phyloP scores from a whole-genome alignment of 2,797 vertebrate species.

The Sitta carolinensis region DNA sequence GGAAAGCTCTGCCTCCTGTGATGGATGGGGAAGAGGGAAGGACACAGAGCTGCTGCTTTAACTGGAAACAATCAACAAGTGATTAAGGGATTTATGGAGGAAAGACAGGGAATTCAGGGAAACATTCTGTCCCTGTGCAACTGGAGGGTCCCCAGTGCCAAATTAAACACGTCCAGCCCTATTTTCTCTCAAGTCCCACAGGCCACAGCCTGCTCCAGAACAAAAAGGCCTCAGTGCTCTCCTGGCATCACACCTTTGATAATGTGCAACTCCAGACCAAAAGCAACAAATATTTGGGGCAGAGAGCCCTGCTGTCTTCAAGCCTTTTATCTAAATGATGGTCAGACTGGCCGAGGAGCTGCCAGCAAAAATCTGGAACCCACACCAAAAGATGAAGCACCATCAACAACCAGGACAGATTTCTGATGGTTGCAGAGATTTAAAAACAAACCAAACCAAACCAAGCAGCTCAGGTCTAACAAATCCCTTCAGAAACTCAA shows the following conservation, averaged over 20 bases:
- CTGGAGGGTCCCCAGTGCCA: neutral
- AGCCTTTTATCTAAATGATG: neutral
- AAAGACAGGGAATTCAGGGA: neutral
- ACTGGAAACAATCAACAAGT: neutral
- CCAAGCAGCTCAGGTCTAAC: neutral
- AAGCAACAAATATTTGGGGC: neutral
- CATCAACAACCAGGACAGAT: neutral
- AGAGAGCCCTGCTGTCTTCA: neutral
- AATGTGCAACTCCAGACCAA: neutral
- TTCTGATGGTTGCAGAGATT: neutral
- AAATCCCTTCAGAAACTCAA: neutral
- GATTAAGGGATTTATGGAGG: neutral
- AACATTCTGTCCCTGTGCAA: neutral
- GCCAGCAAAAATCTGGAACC: neutral
- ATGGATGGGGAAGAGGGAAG: neutral
- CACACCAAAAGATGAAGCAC: neutral
- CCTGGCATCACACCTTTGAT: neutral
- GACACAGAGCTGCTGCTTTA: neutral
- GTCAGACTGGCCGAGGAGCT: neutral
- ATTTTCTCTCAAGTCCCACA: neutral
- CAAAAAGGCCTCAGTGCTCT: constrained; percentile 24
- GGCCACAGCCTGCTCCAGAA: neutral
- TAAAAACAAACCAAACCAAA: neutral
- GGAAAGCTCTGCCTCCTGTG: neutral
- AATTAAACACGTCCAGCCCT: neutral